Conservation (phyloP, 2,888 invertebrate genomes). For the Limnephilus rhombicus region DNA sequence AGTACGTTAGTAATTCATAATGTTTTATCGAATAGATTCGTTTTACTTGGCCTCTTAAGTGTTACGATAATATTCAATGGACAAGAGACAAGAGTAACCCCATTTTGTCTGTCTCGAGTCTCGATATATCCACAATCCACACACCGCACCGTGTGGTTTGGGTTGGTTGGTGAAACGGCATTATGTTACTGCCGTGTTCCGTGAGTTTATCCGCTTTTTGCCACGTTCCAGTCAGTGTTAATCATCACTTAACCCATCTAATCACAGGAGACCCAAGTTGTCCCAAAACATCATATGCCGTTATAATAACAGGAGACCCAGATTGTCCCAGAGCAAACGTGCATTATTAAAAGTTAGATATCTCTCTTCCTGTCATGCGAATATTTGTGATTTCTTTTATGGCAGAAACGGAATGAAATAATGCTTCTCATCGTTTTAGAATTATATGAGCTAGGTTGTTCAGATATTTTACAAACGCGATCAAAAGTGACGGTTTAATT, state of each 20-base stretch:
- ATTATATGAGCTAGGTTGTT: no score
- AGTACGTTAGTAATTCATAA: neutral
- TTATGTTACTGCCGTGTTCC: conserved; percentile 22
- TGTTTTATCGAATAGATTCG: neutral
- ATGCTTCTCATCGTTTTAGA: no score
- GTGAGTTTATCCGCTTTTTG: conserved; percentile 15
- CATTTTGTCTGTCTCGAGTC: neutral
- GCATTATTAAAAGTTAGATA: no score
- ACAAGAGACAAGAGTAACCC: conserved; percentile 20
- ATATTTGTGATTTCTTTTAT: no score
- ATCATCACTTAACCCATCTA: conserved; percentile 38
- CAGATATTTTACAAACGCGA: no score
- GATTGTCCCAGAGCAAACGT: no score
- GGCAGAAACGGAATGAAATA: no score
- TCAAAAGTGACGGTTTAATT: no score
- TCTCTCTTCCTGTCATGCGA: no score
- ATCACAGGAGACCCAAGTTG: no score
- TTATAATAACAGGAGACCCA: no score
- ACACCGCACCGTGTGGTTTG: neutral
- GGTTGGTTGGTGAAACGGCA: conserved; percentile 13
- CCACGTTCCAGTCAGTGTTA: conserved; percentile 34
- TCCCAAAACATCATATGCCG: no score
- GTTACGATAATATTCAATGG: neutral
- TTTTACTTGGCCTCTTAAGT: neutral
- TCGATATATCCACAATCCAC: neutral